These are phyloP conservation scores for Stomatorhinus ivindoensis DNA, from an alignment of 2,113 vertebrate genomes.

Conservation along the genomic window DNA sequence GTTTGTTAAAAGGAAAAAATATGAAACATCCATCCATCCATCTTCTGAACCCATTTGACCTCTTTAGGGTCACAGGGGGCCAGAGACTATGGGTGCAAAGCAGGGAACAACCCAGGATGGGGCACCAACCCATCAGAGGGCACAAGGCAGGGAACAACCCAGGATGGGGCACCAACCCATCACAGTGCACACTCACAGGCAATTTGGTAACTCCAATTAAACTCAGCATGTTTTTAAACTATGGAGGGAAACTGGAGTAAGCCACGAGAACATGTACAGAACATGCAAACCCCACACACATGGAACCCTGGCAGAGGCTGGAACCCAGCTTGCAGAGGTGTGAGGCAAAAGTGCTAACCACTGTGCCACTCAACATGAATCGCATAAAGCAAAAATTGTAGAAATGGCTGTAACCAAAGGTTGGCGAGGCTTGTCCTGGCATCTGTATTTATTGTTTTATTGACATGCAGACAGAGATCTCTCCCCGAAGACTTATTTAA, in stretches of 20 bases:
- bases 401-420: conserved; percentile 28
- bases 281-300: neutral
- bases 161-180: too few relatives aligned
- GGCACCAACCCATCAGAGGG: too few relatives aligned
- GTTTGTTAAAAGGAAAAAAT: neutral
- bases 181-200: neutral
- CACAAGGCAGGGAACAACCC: too few relatives aligned
- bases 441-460: conserved; percentile 48
- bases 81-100: neutral
- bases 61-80: neutral
- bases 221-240: neutral
- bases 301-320: neutral
- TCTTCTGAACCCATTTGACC: neutral
- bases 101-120: too few relatives aligned
- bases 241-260: too few relatives aligned
- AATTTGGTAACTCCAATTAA: neutral
- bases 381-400: conserved; percentile 15
- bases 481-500: conserved; percentile 49
- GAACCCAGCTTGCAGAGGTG: neutral
- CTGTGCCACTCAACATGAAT: neutral
- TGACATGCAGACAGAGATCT: conserved; percentile 47
- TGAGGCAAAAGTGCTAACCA: neutral
- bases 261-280: neutral
- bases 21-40: neutral
- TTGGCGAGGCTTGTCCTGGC: conserved; percentile 31